These are phyloP conservation scores for Drosophila willistoni DNA, from an alignment of 1,140 invertebrate species.

Conservation along the genomic window DNA sequence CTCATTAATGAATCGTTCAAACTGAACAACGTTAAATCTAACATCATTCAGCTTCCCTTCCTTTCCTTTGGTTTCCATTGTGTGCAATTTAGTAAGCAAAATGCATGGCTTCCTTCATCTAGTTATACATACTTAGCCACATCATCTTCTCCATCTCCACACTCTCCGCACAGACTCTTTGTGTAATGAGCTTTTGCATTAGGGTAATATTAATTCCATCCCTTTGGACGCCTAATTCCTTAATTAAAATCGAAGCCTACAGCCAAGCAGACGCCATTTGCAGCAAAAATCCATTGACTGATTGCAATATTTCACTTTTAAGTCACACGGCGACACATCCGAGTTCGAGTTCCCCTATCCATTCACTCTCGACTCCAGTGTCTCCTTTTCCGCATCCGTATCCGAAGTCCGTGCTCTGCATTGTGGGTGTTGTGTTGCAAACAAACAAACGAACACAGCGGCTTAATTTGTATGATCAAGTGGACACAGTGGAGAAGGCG, in stretches of 20 bases:
- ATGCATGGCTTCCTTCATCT: background rate
- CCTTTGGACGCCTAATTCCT: slow-evolving; percentile 73
- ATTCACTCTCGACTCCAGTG: background rate
- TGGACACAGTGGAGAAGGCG: slow-evolving; percentile 12
- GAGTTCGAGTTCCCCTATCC: slow-evolving; percentile 6
- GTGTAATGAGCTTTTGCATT: background rate
- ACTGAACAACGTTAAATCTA: too few species aligned
- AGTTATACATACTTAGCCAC: slow-evolving; percentile 10
- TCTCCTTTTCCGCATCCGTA: background rate
- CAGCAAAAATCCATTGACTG: slow-evolving; percentile 74
- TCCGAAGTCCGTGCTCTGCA: background rate
- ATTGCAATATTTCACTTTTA: slow-evolving; percentile 81
- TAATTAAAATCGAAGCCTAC: slow-evolving; percentile 80
- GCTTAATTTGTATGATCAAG: slow-evolving; percentile 77
- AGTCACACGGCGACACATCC: slow-evolving; percentile 58
- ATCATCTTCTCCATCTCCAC: background rate
- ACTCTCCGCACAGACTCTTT: too few species aligned
- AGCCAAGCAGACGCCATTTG: slow-evolving; percentile 32
- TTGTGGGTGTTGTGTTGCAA: slow-evolving; percentile 18
- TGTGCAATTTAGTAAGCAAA: background rate
- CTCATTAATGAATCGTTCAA: too few species aligned
- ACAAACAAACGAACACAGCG: slow-evolving; percentile 67
- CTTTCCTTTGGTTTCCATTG: too few species aligned
- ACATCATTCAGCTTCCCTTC: too few species aligned
- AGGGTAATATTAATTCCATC: slow-evolving; percentile 35